Conservation (phyloP, 2,888 invertebrate genomes). For the Eulithis testata region DNA sequence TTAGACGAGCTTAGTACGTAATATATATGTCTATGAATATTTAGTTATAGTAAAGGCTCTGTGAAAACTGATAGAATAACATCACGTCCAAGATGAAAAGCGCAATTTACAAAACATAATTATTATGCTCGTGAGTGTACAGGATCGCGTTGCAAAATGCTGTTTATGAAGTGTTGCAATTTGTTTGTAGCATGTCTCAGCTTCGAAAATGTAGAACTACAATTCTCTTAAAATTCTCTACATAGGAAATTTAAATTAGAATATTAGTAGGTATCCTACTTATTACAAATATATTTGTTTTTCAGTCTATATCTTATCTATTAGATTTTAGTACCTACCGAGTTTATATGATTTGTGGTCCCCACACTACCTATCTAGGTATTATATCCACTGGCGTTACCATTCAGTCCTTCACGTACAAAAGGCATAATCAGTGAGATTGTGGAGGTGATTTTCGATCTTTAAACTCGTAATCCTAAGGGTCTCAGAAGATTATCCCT, state of each 20-base stretch:
- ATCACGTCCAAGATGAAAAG: conserved; percentile 18
- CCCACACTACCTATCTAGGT: neutral
- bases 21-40: no score
- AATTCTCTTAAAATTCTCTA: no score
- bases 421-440: conserved; percentile 33
- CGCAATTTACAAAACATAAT: conserved; percentile 25
- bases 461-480: conserved; percentile 26
- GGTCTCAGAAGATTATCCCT: conserved; percentile 40
- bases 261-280: no score
- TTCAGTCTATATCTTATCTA: no score
- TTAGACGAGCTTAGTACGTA: no score
- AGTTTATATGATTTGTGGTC: no score
- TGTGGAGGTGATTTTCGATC: conserved; percentile 35
- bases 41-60: conserved; percentile 6
- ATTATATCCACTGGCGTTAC: conserved; percentile 5
- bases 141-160: conserved; percentile 14
- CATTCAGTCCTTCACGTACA: conserved; percentile 11
- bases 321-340: no score
- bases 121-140: conserved; percentile 23
- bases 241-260: no score
- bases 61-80: conserved; percentile 19
- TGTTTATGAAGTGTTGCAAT: conserved; percentile 16
- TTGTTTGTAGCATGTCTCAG: neutral
- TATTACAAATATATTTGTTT: no score
- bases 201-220: no score